phyloP scores from a whole-genome alignment of 92 coral and sea anemone genomes.

The Porites evermanni region DNA sequence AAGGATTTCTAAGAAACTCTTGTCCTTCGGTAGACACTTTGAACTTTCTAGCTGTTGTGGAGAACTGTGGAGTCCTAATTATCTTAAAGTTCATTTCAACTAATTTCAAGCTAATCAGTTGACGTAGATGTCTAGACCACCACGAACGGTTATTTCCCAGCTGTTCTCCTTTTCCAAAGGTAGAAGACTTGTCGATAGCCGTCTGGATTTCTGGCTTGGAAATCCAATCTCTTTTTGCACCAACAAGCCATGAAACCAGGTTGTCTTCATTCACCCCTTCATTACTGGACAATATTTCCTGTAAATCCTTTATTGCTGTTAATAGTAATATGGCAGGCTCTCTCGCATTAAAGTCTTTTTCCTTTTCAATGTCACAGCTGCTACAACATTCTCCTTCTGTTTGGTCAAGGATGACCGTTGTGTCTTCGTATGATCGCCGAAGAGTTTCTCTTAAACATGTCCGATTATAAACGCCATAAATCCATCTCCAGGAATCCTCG shows the following conservation, averaged over 20 bases:
- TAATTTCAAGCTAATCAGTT: constrained; percentile 35
- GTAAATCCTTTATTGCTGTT: constrained; percentile 46
- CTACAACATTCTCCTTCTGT: constrained; percentile 61
- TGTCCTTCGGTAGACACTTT: constrained; percentile 19
- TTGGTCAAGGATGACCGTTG: constrained; percentile 17
- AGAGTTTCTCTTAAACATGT: constrained; percentile 26
- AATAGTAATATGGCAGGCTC: constrained; percentile 34
- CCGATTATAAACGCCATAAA: constrained; percentile 50
- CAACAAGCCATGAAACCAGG: constrained; percentile 54
- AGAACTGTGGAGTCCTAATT: constrained; percentile 20
- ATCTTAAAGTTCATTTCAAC: constrained; percentile 49
- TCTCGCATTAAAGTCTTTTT: constrained; percentile 39
- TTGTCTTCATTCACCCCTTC: constrained; percentile 47
- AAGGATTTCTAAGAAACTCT: too few species aligned
- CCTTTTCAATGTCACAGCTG: constrained; percentile 51
- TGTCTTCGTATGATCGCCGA: background rate
- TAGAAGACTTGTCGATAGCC: constrained; percentile 30
- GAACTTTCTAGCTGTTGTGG: constrained; percentile 46
- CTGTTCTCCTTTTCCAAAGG: constrained; percentile 40
- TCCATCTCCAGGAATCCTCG: constrained; percentile 59
- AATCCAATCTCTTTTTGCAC: constrained; percentile 51
- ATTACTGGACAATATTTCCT: constrained; percentile 2
- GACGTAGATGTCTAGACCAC: constrained; percentile 63
- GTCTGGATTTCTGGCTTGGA: constrained; percentile 48
- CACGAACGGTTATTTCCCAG: too few species aligned